Evolutionary conservation across 1,140 invertebrate genomes (phyloP).

Genomic region (Mya arenaria): DNA sequence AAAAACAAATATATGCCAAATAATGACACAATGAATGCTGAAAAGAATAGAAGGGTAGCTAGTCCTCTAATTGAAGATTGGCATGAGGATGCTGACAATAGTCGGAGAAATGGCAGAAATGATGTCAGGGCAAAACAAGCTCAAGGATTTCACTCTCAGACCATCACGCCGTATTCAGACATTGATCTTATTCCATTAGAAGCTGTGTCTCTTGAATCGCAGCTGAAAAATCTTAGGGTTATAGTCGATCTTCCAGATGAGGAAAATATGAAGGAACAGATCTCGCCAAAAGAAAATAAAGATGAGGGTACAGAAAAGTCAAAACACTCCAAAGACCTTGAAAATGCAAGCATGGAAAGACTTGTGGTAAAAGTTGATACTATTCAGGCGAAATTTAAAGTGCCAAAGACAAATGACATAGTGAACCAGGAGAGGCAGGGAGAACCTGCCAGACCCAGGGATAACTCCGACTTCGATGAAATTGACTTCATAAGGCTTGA

Average conservation of each 20-base stretch:
- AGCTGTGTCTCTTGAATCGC: constrained; percentile 5
- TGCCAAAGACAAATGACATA: constrained; percentile 46
- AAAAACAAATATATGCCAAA: neutral
- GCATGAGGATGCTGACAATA: neutral
- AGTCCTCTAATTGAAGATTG: neutral
- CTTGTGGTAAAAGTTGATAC: constrained; percentile 39
- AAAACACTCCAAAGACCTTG: constrained; percentile 42
- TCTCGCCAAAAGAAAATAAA: constrained; percentile 50
- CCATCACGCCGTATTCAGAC: neutral
- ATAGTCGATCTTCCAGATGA: constrained; percentile 52
- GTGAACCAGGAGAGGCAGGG: constrained; percentile 38
- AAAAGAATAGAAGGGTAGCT: neutral
- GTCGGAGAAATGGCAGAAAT: neutral
- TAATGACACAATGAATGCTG: neutral
- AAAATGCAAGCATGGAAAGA: constrained; percentile 43
- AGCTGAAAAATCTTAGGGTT: constrained; percentile 37
- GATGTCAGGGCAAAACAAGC: neutral
- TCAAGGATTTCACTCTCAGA: no score
- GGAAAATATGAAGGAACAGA: constrained; percentile 53
- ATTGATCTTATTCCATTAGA: no score
- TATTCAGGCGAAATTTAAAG: constrained; percentile 13
- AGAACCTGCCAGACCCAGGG: constrained; percentile 4
- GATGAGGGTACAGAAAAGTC: constrained; percentile 42
- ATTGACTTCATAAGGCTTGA: constrained; percentile 44
- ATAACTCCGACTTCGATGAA: constrained; percentile 11